phyloP scores from a whole-genome alignment of 1,140 invertebrate genomes.

The Drosophila setifemur region DNA sequence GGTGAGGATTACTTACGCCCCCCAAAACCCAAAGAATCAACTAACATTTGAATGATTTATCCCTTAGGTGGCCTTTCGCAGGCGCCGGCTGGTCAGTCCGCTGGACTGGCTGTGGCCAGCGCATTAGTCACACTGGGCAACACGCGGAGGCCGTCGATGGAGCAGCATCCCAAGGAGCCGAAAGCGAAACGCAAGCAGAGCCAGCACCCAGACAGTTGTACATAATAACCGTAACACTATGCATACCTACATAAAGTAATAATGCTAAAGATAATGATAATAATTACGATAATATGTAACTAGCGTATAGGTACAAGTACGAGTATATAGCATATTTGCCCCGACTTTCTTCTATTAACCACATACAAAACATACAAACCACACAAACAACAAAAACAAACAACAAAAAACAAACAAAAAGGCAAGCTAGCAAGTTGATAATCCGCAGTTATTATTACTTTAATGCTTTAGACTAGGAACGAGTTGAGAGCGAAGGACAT shows the following conservation, averaged over 20 bases:
- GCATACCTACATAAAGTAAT: slow-evolving; percentile 47
- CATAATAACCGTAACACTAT: slow-evolving; percentile 70
- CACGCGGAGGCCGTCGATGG: slow-evolving; percentile 87
- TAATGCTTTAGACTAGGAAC: slow-evolving; percentile 73
- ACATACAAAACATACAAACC: slow-evolving; percentile 35
- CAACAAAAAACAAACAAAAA: slow-evolving; percentile 13
- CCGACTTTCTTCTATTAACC: slow-evolving; percentile 61
- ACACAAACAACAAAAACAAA: slow-evolving; percentile 10
- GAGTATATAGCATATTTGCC: slow-evolving; percentile 57
- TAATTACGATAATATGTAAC: slow-evolving; percentile 72
- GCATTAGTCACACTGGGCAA: slow-evolving; percentile 93
- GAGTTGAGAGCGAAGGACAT: slow-evolving; percentile 8
- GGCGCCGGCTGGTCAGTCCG: slow-evolving; percentile 92
- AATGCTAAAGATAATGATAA: slow-evolving; percentile 55
- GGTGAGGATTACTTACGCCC: slow-evolving; percentile 80
- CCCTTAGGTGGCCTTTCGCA: slow-evolving; percentile 83
- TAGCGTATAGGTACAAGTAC: slow-evolving; percentile 61
- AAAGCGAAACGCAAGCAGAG: slow-evolving; percentile 87
- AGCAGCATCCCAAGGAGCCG: slow-evolving; percentile 86
- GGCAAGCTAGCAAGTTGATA: slow-evolving; percentile 63
- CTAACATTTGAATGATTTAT: neutral
- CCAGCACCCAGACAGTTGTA: slow-evolving; percentile 87
- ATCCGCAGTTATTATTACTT: slow-evolving; percentile 78
- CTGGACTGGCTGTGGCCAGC: slow-evolving; percentile 92
- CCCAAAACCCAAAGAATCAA: neutral